Conservation (phyloP, 2,797 vertebrate species). For the Taeniopygia guttata region DNA sequence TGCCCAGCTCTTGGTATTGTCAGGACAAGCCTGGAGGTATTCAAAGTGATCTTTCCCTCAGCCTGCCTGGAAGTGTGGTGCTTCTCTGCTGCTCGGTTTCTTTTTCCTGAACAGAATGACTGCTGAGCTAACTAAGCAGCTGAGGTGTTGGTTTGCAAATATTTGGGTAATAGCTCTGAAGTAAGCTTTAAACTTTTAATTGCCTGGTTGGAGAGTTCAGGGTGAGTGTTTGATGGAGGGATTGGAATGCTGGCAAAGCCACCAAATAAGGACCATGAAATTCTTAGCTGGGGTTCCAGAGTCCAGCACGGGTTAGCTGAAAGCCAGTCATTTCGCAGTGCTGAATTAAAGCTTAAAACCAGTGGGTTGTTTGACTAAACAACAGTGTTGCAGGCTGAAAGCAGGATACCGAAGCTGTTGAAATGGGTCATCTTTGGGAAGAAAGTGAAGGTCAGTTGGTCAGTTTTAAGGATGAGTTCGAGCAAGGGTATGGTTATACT, state of each 20-base stretch:
- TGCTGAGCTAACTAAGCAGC: background rate
- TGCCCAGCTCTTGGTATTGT: background rate
- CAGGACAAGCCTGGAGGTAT: background rate
- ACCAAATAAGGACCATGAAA: background rate
- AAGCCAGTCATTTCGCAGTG: background rate
- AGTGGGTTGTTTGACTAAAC: background rate
- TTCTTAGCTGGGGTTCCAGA: background rate
- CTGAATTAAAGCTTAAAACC: background rate
- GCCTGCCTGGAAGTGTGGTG: background rate
- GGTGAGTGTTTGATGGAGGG: background rate
- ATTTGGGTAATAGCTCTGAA: background rate
- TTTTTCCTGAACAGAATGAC: background rate
- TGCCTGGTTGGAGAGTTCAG: background rate
- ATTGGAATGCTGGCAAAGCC: background rate
- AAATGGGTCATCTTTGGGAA: background rate
- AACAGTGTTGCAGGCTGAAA: background rate
- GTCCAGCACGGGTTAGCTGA: background rate
- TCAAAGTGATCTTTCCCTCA: background rate
- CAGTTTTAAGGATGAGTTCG: background rate
- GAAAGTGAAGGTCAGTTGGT: background rate
- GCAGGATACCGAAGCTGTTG: background rate
- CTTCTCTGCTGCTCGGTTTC: background rate
- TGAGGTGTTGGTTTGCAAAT: background rate
- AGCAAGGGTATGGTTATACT: background rate
- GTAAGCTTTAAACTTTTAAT: slow-evolving; percentile 27